Conservation (phyloP, 2,888 invertebrate species). For the Hecatera dysodea region DNA sequence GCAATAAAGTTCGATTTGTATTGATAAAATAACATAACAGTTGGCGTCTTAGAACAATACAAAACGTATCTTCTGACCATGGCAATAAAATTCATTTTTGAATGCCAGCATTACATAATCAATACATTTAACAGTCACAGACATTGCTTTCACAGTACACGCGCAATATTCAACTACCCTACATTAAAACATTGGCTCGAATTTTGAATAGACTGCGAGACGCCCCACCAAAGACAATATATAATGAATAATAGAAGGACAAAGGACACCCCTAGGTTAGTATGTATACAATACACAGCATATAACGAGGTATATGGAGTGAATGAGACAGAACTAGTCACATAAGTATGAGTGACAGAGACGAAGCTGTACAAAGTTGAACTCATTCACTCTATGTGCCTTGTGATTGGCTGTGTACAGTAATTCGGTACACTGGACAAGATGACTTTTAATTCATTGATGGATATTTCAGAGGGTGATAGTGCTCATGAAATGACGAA, state of each 20-base stretch:
- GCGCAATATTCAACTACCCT: constrained; percentile 22
- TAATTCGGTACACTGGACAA: background rate
- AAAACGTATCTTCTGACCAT: background rate
- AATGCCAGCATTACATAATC: background rate
- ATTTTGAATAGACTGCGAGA: constrained; percentile 32
- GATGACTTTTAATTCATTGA: background rate
- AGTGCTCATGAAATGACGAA: background rate
- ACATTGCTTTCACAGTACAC: background rate
- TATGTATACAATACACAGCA: constrained; percentile 38
- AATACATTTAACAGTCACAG: background rate
- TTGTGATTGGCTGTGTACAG: background rate
- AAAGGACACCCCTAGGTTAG: constrained; percentile 49
- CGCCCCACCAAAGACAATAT: constrained; percentile 16
- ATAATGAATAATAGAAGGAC: constrained; percentile 30
- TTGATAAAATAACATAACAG: background rate
- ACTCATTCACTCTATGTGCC: background rate
- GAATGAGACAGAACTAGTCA: background rate
- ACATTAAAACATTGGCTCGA: constrained; percentile 23
- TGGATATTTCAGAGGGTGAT: background rate
- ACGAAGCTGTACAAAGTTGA: background rate
- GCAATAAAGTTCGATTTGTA: background rate
- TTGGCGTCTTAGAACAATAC: background rate
- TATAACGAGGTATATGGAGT: constrained; percentile 10
- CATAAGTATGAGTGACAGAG: background rate
- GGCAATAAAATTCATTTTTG: background rate